Conservation (phyloP, 2,888 invertebrate species). For the Microctonus aethiopoides region DNA sequence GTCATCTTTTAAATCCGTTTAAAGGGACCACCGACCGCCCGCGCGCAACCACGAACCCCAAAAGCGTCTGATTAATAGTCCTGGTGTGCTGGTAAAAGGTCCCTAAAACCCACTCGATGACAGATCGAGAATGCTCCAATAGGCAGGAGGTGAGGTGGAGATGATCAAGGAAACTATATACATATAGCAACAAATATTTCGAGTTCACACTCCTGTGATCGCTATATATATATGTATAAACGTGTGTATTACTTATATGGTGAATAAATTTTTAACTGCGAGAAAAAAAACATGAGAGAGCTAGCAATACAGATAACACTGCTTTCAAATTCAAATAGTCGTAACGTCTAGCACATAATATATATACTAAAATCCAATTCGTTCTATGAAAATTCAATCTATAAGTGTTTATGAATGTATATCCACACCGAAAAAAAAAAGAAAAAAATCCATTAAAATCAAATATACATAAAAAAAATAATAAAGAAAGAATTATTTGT, state of each 20-base stretch:
- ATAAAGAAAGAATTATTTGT: not conserved
- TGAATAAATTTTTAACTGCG: too few relatives aligned
- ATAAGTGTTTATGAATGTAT: not conserved
- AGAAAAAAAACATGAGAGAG: too few relatives aligned
- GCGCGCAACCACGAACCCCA: slow-evolving; percentile 10
- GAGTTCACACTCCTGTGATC: too few relatives aligned
- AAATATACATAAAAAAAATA: too few relatives aligned
- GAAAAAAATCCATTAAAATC: not conserved
- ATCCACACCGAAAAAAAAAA: not conserved
- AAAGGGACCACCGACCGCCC: slow-evolving; percentile 61
- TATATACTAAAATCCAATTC: too few relatives aligned
- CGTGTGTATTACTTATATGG: too few relatives aligned
- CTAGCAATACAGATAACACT: too few relatives aligned
- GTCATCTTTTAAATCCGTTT: slow-evolving; percentile 59
- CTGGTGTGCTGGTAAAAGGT: slow-evolving; percentile 35
- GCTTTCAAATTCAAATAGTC: too few relatives aligned
- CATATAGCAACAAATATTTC: too few relatives aligned
- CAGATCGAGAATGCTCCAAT: slow-evolving; percentile 59
- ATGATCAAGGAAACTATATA: too few relatives aligned
- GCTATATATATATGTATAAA: too few relatives aligned
- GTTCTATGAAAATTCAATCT: not conserved
- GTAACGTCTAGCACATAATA: too few relatives aligned
- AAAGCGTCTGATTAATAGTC: slow-evolving; percentile 59
- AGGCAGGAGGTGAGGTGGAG: slow-evolving; percentile 22
- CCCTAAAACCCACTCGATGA: slow-evolving; percentile 51